These are phyloP conservation scores for Anguilla obscura DNA, from an alignment of 2,797 vertebrate species.

Conservation along the genomic window DNA sequence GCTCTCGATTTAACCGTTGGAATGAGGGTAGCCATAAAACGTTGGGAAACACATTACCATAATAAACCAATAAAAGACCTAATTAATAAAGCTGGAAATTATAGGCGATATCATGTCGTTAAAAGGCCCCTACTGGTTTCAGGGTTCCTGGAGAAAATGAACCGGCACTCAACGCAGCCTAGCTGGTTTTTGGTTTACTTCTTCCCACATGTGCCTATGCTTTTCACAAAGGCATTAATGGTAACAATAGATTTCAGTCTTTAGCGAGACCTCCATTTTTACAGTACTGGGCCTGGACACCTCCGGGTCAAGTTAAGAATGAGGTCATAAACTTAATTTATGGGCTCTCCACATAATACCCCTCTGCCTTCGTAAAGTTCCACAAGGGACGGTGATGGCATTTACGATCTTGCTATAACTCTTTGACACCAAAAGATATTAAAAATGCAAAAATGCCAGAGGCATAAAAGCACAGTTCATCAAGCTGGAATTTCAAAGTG, in stretches of 20 bases:
- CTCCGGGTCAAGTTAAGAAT: conserved; percentile 1
- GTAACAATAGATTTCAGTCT: not conserved
- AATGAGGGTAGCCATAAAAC: not conserved
- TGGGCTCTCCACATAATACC: conserved; percentile 6
- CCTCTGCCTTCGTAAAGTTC: not conserved
- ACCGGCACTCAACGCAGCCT: not conserved
- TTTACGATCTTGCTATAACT: conserved; percentile 18
- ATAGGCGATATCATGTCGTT: not conserved
- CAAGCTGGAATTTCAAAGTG: not conserved
- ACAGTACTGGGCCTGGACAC: conserved; percentile 2
- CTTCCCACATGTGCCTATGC: not conserved
- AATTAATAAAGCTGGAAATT: not conserved
- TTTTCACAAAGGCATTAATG: conserved; percentile 14
- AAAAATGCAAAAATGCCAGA: conserved; percentile 8
- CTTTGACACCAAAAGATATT: conserved; percentile 20
- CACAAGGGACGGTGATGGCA: not conserved
- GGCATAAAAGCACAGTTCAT: not conserved
- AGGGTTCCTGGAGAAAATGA: not conserved
- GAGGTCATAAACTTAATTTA: conserved; percentile 18
- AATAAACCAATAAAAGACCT: not conserved
- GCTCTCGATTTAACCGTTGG: not conserved
- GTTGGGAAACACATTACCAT: not conserved
- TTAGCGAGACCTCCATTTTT: not conserved
- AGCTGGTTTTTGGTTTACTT: not conserved
- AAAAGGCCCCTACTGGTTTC: not conserved